phyloP scores from a whole-genome alignment of 2,113 vertebrate species.

The Uropsilus gracilis region DNA sequence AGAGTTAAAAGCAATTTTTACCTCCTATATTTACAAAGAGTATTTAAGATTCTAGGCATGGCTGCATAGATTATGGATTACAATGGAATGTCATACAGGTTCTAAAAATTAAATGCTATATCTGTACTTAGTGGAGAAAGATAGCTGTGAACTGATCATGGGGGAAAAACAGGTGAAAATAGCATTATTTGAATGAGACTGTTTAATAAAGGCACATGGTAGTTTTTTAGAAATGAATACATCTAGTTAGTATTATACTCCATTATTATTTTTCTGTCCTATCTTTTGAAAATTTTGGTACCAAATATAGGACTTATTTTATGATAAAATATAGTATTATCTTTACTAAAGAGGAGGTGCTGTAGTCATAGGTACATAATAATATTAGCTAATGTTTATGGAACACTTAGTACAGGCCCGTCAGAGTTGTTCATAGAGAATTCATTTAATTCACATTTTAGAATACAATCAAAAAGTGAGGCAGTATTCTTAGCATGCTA shows the following conservation, averaged over 20 bases:
- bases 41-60: neutral
- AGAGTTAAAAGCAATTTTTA: conserved; percentile 21
- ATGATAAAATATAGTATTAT: neutral
- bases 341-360: neutral
- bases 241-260: neutral
- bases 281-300: neutral
- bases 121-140: neutral
- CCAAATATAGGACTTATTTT: neutral
- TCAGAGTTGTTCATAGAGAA: neutral
- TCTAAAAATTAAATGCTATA: neutral
- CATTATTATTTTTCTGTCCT: neutral
- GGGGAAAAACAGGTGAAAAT: neutral
- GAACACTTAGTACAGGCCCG: neutral
- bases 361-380: neutral
- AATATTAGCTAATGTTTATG: neutral
- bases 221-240: neutral
- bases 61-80: neutral
- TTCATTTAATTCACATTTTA: neutral
- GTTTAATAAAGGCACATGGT: neutral
- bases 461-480: neutral
- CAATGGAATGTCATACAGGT: neutral
- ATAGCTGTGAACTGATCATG: neutral
- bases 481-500: neutral
- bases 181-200: neutral
- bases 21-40: neutral